These are phyloP conservation scores for Candidula unifasciata DNA, from an alignment of 2,888 invertebrate species.

Conservation along the genomic window DNA sequence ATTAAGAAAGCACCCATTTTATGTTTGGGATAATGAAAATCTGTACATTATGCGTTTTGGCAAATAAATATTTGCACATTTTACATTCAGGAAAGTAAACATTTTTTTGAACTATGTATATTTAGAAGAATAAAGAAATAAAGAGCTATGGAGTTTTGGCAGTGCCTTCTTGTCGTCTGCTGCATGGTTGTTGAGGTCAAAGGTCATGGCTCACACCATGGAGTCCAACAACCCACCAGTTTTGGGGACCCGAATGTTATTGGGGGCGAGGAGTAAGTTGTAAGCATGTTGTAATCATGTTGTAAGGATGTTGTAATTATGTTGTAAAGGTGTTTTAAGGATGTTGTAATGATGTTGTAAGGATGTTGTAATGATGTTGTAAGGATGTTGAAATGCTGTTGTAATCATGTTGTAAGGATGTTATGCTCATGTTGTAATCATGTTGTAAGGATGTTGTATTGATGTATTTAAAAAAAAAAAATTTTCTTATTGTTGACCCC, in stretches of 20 bases:
- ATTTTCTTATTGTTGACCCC: too few species aligned
- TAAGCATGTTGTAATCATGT: conserved; percentile 37
- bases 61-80: too few species aligned
- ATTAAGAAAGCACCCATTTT: too few species aligned
- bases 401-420: not conserved
- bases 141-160: not conserved
- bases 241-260: conserved; percentile 66
- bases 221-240: conserved; percentile 55
- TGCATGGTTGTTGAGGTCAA: not conserved
- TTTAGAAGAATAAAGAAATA: too few species aligned
- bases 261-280: conserved; percentile 65
- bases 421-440: not conserved
- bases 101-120: too few species aligned
- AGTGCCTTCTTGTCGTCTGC: not conserved
- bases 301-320: not conserved
- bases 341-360: conserved; percentile 37
- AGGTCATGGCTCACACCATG: conserved; percentile 26
- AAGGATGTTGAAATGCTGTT: not conserved
- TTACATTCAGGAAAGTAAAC: too few species aligned
- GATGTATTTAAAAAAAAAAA: too few species aligned
- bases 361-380: not conserved
- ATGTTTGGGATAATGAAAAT: too few species aligned
- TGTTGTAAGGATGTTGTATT: too few species aligned
- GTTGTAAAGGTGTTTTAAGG: conserved; percentile 33
- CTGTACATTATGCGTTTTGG: too few species aligned